These are phyloP conservation scores for Chanos chanos DNA, from an alignment of 2,797 vertebrate species.

Conservation along the genomic window DNA sequence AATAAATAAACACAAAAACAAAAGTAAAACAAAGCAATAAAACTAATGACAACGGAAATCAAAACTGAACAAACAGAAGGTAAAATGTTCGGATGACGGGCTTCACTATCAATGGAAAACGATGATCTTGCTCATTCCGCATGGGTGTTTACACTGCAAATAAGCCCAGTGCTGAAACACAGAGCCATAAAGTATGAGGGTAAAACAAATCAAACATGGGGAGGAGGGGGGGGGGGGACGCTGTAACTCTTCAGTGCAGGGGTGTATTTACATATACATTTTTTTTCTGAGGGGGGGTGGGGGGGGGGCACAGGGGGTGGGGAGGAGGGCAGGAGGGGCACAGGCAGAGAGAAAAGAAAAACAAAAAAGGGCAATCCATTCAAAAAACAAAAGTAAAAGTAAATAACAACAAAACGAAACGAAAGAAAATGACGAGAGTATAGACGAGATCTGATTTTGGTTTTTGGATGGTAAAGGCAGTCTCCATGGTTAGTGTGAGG, in stretches of 20 bases:
- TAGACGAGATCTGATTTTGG: too few relatives aligned
- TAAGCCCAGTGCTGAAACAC: slow-evolving; percentile 66
- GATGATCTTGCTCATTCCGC: slow-evolving; percentile 67
- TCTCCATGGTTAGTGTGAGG: slow-evolving; percentile 72
- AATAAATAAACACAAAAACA: slow-evolving; percentile 63
- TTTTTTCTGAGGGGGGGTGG: too few relatives aligned
- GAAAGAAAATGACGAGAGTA: slow-evolving; percentile 21
- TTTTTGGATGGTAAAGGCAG: slow-evolving; percentile 74
- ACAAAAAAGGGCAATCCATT: slow-evolving; percentile 69
- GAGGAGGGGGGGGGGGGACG: slow-evolving; percentile 49
- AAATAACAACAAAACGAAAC: slow-evolving; percentile 25
- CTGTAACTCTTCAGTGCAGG: slow-evolving; percentile 58
- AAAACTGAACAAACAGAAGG: neutral
- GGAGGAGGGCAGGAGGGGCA: slow-evolving; percentile 28
- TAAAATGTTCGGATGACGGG: slow-evolving; percentile 53
- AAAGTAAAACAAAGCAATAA: slow-evolving; percentile 47
- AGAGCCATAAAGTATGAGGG: slow-evolving; percentile 44
- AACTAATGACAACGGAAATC: slow-evolving; percentile 2
- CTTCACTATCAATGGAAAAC: slow-evolving; percentile 56
- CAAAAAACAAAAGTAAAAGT: slow-evolving; percentile 63
- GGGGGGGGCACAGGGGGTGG: slow-evolving; percentile 60
- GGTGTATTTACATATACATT: too few relatives aligned
- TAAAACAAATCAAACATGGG: slow-evolving; percentile 9
- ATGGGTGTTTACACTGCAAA: slow-evolving; percentile 64
- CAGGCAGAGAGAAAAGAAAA: slow-evolving; percentile 49